phyloP scores from a whole-genome alignment of 92 coral and sea anemone genomes.

The Isaurus tuberculatus region DNA sequence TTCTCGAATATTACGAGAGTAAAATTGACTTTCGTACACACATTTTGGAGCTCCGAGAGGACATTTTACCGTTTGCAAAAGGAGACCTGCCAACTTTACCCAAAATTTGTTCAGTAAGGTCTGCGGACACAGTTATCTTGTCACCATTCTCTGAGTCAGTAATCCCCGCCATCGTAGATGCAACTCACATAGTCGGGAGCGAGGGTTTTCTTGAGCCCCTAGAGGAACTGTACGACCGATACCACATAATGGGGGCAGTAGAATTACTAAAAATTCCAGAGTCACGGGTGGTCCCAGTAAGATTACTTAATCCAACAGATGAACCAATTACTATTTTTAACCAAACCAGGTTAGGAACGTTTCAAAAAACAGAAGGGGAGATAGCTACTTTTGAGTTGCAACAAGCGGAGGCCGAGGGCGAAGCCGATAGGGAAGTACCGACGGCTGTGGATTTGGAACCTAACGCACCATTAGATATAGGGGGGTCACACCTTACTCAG shows the following conservation, averaged over 20 bases:
- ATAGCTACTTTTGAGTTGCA: slow-evolving; percentile 45
- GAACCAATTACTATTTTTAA: slow-evolving; percentile 43
- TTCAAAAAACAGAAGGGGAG: slow-evolving; percentile 16
- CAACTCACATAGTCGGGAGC: slow-evolving; percentile 14
- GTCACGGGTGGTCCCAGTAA: slow-evolving; percentile 51
- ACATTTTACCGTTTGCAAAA: background rate
- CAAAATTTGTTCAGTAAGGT: slow-evolving; percentile 27
- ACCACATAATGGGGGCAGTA: slow-evolving; percentile 53
- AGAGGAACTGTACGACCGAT: slow-evolving; percentile 8
- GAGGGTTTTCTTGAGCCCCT: slow-evolving; percentile 45
- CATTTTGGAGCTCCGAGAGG: slow-evolving; percentile 11
- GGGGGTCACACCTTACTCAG: slow-evolving; percentile 33
- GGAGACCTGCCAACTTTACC: background rate
- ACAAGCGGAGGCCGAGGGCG: slow-evolving; percentile 29
- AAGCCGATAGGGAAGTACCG: slow-evolving; percentile 21
- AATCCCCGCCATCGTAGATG: background rate
- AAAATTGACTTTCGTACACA: slow-evolving; percentile 48
- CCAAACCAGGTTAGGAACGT: slow-evolving; percentile 50
- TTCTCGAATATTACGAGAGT: slow-evolving; percentile 59
- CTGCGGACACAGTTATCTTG: slow-evolving; percentile 17
- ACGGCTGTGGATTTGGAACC: slow-evolving; percentile 8
- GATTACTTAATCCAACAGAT: slow-evolving; percentile 59
- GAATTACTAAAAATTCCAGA: slow-evolving; percentile 43
- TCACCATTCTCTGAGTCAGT: slow-evolving; percentile 51
- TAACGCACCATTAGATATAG: slow-evolving; percentile 44